Evolutionary conservation across 2,113 vertebrate species (phyloP).

Genomic region (Empidonax traillii): DNA sequence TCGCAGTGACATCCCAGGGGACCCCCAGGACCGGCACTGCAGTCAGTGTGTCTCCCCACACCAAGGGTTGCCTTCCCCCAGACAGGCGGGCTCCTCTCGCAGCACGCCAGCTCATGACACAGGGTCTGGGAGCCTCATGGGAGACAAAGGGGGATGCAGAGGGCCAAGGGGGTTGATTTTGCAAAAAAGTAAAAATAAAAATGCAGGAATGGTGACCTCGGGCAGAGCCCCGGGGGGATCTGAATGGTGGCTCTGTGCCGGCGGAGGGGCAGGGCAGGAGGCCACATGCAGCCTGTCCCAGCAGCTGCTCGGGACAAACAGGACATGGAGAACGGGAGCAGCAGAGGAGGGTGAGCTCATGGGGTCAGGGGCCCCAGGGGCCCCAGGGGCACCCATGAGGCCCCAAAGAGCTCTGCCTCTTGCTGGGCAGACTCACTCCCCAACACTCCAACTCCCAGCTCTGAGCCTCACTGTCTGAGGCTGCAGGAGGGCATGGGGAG

Average conservation of each 20-base stretch:
- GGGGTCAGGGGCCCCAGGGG: background rate
- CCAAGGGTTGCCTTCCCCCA: background rate
- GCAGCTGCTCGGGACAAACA: slow-evolving; percentile 16
- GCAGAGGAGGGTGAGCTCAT: background rate
- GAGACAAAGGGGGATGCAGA: background rate
- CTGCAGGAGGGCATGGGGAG: background rate
- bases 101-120: background rate
- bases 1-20: background rate
- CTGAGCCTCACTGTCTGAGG: background rate
- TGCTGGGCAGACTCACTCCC: background rate
- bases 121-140: background rate
- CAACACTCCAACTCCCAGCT: background rate
- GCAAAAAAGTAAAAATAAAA: slow-evolving; percentile 24
- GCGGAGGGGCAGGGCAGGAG: background rate
- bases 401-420: background rate
- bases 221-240: background rate
- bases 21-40: background rate
- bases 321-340: background rate
- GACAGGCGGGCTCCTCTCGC: background rate
- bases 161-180: background rate
- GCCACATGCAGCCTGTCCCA: background rate
- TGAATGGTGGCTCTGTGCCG: slow-evolving; percentile 61
- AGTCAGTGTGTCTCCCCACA: background rate
- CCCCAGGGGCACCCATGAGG: background rate
- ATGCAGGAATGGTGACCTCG: slow-evolving; percentile 36